These are phyloP conservation scores for Takifugu ocellatus DNA, from an alignment of 2,797 vertebrate species.

Conservation along the genomic window DNA sequence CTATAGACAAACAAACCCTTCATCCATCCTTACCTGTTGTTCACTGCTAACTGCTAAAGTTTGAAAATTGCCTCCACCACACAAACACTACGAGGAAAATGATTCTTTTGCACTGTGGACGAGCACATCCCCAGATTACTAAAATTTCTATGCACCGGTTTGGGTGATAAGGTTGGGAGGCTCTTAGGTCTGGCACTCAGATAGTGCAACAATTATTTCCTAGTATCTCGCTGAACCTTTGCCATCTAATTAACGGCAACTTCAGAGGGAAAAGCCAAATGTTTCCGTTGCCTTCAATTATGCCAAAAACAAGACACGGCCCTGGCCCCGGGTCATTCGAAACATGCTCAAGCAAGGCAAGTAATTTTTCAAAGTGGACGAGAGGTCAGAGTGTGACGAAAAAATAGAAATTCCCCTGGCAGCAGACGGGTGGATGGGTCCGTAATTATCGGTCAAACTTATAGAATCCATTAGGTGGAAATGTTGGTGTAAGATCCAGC, in stretches of 20 bases:
- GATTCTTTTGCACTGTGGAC: not conserved
- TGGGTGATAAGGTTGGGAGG: conserved; percentile 7
- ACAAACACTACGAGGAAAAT: not conserved
- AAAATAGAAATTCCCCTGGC: not conserved
- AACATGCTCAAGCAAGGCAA: conserved; percentile 11
- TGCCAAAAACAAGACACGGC: conserved; percentile 13
- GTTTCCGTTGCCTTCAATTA: conserved; percentile 19
- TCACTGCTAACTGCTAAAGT: too few species aligned
- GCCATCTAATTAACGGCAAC: conserved; percentile 15
- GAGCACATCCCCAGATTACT: not conserved
- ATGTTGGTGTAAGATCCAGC: not conserved
- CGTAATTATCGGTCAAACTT: conserved; percentile 19
- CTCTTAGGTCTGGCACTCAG: conserved; percentile 7
- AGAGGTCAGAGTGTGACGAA: conserved; percentile 5
- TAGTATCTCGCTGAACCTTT: conserved; percentile 14
- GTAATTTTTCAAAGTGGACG: conserved; percentile 38
- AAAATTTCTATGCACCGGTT: conserved; percentile 2
- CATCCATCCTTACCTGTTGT: too few species aligned
- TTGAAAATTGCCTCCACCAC: too few species aligned
- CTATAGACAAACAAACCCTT: too few species aligned
- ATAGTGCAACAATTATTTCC: conserved; percentile 16
- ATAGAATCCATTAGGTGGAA: conserved; percentile 6
- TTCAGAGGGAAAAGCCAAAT: conserved; percentile 15
- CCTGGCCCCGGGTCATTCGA: conserved; percentile 17
- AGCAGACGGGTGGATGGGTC: conserved; percentile 1